Base-by-base conservation (phyloP, 2,797 vertebrate species). In the Bradypodion pumilum region DNA sequence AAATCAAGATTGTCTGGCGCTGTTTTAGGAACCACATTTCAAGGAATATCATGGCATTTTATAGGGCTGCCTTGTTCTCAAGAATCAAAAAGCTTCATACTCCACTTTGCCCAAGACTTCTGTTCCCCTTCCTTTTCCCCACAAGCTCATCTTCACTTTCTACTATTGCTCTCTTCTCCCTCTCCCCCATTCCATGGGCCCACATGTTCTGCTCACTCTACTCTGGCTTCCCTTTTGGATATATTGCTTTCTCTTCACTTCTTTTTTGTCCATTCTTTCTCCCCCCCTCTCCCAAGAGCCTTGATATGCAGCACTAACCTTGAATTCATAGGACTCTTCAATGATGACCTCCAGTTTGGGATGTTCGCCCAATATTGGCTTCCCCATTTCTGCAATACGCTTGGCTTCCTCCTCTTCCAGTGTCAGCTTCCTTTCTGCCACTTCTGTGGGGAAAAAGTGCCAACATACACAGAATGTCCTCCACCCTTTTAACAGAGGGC, bases 301-400 rank as follows among this genome's bases (percentile, higher is more conserved):
- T 46, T 65, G 49, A 76, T 88, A 65, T 69, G 74, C 40, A 66
- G 81, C 56, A 89, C 95, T 92, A 91, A 99, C 98, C 98, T 99
- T 99, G 95, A 99, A 99, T 94, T 99, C 98, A 69, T 98, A 99
- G 1, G 98, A 99, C 91, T 99, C 98, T 93, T 99, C 98, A 86
- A 99, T 99, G 93, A 99, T 97, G 90, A 99, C 97, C 95, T 99
- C 98, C 75, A 99, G 95, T 94, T 99, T 99, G 82, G 97, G 95
- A 93, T 99, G 97, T 88, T 98, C 97, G 68, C 98, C 98, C 75
- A 99, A 92, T 83, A 99, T 93, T 5, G 98, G 98, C 87, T 98
- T 99, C 46, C 98, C 98, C 98, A 99, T 99, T 94, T 99, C 98
- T n/a, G 98, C 98, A 94, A 99, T 98, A 84, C 98, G 97, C 93